Evolutionary conservation across 2,797 vertebrate genomes (phyloP).

Genomic region (Leuciscus waleckii): DNA sequence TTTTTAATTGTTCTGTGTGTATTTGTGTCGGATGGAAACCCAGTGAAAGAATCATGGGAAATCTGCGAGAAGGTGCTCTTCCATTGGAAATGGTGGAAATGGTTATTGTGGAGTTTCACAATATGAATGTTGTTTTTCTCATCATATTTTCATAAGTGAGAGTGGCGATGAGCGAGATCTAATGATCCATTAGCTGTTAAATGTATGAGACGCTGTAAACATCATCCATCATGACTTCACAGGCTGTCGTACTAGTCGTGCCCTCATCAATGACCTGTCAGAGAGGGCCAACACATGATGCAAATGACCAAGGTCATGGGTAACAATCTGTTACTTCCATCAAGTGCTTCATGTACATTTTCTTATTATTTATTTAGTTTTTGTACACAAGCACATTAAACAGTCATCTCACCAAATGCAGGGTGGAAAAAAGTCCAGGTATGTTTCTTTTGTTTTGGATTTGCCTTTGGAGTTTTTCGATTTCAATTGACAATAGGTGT

Average conservation of each 20-base stretch:
- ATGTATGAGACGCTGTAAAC: neutral
- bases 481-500: neutral
- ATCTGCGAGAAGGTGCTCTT: neutral
- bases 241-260: neutral
- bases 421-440: too few relatives aligned
- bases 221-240: constrained; percentile 34
- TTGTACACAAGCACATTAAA: neutral
- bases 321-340: constrained; percentile 1
- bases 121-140: neutral
- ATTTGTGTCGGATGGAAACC: neutral
- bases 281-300: neutral
- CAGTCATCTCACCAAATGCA: neutral
- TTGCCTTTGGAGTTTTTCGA: neutral
- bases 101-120: neutral
- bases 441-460: neutral
- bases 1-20: constrained; percentile 1
- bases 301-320: constrained; percentile 5
- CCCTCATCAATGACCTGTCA: neutral
- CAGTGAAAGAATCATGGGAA: neutral
- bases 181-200: constrained; percentile 26
- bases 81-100: neutral
- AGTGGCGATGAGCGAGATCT: neutral
- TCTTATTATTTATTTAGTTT: neutral
- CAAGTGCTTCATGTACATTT: neutral
- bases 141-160: neutral